Evolutionary conservation across 1,140 invertebrate species (phyloP).

Genomic region (Heliconius melpomene): DNA sequence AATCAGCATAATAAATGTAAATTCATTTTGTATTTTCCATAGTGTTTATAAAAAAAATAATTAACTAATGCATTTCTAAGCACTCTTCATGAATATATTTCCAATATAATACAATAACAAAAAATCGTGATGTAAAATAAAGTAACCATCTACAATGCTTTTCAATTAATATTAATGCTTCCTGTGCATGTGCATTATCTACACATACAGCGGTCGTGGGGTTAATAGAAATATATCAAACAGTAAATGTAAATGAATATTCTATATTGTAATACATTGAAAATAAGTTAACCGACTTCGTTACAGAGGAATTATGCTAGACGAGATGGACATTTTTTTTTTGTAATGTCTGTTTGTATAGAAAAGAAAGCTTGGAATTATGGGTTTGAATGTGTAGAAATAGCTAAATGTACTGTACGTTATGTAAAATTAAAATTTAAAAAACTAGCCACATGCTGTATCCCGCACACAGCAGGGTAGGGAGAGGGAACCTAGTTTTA

Average conservation of each 20-base stretch:
- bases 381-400: too few species aligned
- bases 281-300: slow-evolving; percentile 2
- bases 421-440: too few species aligned
- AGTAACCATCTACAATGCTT: slow-evolving; percentile 40
- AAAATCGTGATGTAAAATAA: slow-evolving; percentile 36
- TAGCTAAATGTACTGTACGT: too few species aligned
- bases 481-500: too few species aligned
- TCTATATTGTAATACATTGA: slow-evolving; percentile 1
- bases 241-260: background rate
- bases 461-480: too few species aligned
- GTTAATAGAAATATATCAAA: slow-evolving; percentile 21
- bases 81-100: slow-evolving; percentile 17
- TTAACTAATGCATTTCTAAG: background rate
- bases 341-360: background rate
- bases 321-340: background rate
- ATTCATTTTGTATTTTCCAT: background rate
- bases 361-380: too few species aligned
- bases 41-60: background rate
- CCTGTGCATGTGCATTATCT: slow-evolving; percentile 33
- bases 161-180: slow-evolving; percentile 54
- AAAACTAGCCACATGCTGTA: too few species aligned
- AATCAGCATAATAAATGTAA: background rate
- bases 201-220: slow-evolving; percentile 9
- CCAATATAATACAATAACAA: slow-evolving; percentile 23
- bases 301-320: background rate